Conservation (phyloP, 2,888 invertebrate species). For the Julus scandinavius region DNA sequence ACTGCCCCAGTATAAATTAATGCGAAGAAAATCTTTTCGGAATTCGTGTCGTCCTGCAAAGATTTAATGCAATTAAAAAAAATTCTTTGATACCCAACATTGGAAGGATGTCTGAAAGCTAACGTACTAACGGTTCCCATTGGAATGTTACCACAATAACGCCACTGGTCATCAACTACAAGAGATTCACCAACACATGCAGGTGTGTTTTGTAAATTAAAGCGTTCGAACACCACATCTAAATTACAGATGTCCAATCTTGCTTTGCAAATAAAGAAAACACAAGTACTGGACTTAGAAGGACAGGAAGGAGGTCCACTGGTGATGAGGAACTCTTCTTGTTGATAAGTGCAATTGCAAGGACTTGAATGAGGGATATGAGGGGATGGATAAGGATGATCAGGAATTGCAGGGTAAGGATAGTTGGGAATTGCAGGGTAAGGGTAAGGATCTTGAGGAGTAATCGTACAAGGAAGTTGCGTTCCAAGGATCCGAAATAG, state of each 20-base stretch:
- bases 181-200: not conserved
- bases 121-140: conserved; percentile 45
- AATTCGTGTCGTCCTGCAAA: not conserved
- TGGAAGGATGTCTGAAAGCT: not conserved
- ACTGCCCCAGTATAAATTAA: not conserved
- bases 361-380: not conserved
- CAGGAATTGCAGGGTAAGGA: not conserved
- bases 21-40: not conserved
- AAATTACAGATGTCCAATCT: conserved; percentile 33
- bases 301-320: not conserved
- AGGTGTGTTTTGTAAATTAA: not conserved
- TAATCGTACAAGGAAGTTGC: not conserved
- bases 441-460: not conserved
- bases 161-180: conserved; percentile 32
- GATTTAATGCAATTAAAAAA: not conserved
- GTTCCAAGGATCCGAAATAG: not conserved
- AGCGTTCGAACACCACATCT: conserved; percentile 48
- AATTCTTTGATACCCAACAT: not conserved
- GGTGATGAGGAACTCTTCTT: conserved; percentile 14
- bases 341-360: conserved; percentile 45
- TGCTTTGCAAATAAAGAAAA: not conserved
- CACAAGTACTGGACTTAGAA: not conserved
- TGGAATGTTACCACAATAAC: conserved; percentile 47
- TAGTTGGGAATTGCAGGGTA: not conserved
- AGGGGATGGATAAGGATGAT: not conserved